phyloP scores from a whole-genome alignment of 2,797 vertebrate species.

The Typhlichthys eigenmanni region DNA sequence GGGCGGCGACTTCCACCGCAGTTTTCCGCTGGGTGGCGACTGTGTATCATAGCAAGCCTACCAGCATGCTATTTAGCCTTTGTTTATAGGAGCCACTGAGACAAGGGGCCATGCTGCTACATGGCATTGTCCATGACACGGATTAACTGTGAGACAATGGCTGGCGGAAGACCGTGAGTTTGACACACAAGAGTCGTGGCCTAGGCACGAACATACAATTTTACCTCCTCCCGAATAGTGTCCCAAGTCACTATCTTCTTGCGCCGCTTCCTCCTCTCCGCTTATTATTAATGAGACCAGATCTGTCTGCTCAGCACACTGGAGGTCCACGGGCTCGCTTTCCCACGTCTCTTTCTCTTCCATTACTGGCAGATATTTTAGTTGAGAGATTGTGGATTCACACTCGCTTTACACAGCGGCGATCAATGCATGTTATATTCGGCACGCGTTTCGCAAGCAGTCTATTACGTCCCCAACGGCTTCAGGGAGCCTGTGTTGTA shows the following conservation, averaged over 20 bases:
- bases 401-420: constrained; percentile 42
- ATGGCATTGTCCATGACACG: constrained; percentile 76
- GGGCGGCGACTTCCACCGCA: constrained; percentile 39
- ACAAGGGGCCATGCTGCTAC: constrained; percentile 80
- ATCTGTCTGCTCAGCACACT: constrained; percentile 70
- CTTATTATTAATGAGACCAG: constrained; percentile 80
- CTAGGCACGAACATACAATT: constrained; percentile 36
- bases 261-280: constrained; percentile 74
- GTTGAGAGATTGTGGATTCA: constrained; percentile 30
- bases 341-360: constrained; percentile 66
- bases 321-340: constrained; percentile 66
- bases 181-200: constrained; percentile 52
- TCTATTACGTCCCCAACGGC: constrained; percentile 46
- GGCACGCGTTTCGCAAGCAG: constrained; percentile 13
- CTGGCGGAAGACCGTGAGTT: constrained; percentile 34
- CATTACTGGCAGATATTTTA: constrained; percentile 62
- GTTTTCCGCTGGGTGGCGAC: constrained; percentile 51
- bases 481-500: constrained; percentile 30
- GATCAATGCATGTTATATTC: constrained; percentile 8
- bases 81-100: constrained; percentile 84
- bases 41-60: constrained; percentile 38
- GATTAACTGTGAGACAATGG: constrained; percentile 71
- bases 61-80: constrained; percentile 79
- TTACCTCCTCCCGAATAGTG: constrained; percentile 73
- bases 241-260: constrained; percentile 58